These are phyloP conservation scores for Megathymus violae DNA, from an alignment of 1,140 invertebrate species.

Conservation along the genomic window DNA sequence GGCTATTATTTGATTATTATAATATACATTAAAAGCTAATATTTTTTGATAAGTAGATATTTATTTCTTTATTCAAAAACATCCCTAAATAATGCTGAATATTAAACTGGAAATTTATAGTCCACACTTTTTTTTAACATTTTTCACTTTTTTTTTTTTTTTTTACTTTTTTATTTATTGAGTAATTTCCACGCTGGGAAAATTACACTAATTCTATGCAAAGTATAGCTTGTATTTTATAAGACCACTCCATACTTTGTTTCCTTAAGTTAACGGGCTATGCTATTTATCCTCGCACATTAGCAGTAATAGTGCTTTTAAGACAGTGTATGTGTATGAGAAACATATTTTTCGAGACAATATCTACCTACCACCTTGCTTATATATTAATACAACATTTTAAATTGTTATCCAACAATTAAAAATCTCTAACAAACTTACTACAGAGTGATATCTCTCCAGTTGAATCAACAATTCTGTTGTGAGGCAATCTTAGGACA, in stretches of 20 bases:
- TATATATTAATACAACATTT: too few species aligned
- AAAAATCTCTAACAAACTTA: too few species aligned
- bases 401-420: too few species aligned
- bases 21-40: slow-evolving; percentile 80
- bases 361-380: background rate
- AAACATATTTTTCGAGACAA: slow-evolving; percentile 5
- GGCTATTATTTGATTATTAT: slow-evolving; percentile 66
- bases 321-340: slow-evolving; percentile 2
- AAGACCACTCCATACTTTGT: slow-evolving; percentile 83
- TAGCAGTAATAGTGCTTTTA: slow-evolving; percentile 63
- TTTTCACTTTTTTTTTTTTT: slow-evolving; percentile 68
- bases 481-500: too few species aligned
- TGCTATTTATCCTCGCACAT: slow-evolving; percentile 81
- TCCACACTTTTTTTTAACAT: slow-evolving; percentile 73
- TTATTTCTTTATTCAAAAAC: slow-evolving; percentile 77
- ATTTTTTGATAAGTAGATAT: slow-evolving; percentile 72
- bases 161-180: slow-evolving; percentile 69
- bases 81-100: slow-evolving; percentile 83
- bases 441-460: too few species aligned
- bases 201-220: slow-evolving; percentile 95
- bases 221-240: slow-evolving; percentile 92
- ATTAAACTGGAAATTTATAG: slow-evolving; percentile 81
- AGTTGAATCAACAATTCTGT: too few species aligned
- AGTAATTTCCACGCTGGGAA: slow-evolving; percentile 86
- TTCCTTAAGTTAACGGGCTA: slow-evolving; percentile 80